These are phyloP conservation scores for Holothuria glaberrima DNA, from an alignment of 35 echinoderm and acorn worm genomes.

Conservation along the genomic window DNA sequence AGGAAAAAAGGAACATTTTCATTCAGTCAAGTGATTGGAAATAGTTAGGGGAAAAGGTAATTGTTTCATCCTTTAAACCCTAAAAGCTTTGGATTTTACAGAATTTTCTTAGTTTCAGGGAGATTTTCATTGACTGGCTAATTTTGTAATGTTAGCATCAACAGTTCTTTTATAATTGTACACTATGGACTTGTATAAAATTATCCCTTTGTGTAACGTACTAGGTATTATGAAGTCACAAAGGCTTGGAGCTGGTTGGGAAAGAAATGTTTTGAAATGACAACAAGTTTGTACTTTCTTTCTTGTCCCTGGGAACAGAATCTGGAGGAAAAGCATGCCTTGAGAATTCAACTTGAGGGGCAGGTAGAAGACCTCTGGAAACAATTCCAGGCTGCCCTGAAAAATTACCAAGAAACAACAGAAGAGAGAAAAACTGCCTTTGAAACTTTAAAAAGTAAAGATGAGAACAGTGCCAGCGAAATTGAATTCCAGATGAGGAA, in stretches of 20 bases:
- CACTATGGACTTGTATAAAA: too few relatives aligned
- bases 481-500: constrained; percentile 99
- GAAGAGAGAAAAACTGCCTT: constrained; percentile 97
- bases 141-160: too few relatives aligned
- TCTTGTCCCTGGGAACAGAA: constrained; percentile 63
- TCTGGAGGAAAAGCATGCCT: constrained; percentile 96
- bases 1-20: too few relatives aligned
- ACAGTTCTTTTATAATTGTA: neutral
- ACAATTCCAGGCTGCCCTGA: constrained; percentile 96
- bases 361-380: constrained; percentile 99
- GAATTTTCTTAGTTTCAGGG: too few relatives aligned
- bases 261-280: neutral
- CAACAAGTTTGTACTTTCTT: neutral
- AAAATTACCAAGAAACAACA: constrained; percentile 98
- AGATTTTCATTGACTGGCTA: too few relatives aligned
- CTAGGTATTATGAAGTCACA: too few relatives aligned
- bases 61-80: too few relatives aligned
- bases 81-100: too few relatives aligned
- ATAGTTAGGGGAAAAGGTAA: too few relatives aligned
- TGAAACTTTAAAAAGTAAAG: constrained; percentile 94
- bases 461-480: constrained; percentile 98
- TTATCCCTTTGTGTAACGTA: too few relatives aligned
- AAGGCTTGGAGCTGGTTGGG: too few relatives aligned
- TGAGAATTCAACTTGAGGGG: constrained; percentile 93
- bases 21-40: too few relatives aligned